Evolutionary conservation across 2,888 invertebrate genomes (phyloP), one percentile per base, ranked within the genome.

Genomic region (Hyles lineata): DNA sequence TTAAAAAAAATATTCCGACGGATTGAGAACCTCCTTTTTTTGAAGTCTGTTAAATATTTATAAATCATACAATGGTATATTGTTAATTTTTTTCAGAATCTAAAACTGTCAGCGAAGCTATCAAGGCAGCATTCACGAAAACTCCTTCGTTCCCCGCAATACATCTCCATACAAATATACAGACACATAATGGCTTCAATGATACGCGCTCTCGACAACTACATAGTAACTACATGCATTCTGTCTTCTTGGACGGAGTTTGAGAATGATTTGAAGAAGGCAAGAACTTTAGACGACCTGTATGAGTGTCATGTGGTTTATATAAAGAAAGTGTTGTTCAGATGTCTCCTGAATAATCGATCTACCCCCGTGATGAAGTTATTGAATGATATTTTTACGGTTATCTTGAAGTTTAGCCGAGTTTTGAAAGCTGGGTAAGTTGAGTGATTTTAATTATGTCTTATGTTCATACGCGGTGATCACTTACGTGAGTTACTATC

Each of bases 151-250:
- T 96, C 97, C 0, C 95, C 96, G 0, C 97, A 98, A 75, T 97
- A 97, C 89, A 96, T 96, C 71, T 95, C 96, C 71, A 89, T 97
- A 15, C 97, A 97, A 83, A 93, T 96, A 74, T 96, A 96, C 81
- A 95, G 97, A 0, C 97, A 97, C 83, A 95, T 96, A 25, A 96
- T 98, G 96, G 96, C 96, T 43, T 97, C 97, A 73, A 96, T 98
- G 84, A 95, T 97, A 63, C 96, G 96, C 74, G 96, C 97, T 0
- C 86, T 97, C 35, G 97, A 97, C 85, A 97, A 96, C 89, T 97
- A 98, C 85, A 95, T 98, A 72, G 96, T 97, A 0, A 96, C 97
- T 0, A 97, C 96, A 71, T 97, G 97, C 43, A 92, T 98, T 43
- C 96, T 97, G 71, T 95, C 96, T 0, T 97, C 97, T 2, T 98